These are phyloP conservation scores for Eupithecia inturbata DNA, from an alignment of 2,888 invertebrate genomes.

Conservation along the genomic window DNA sequence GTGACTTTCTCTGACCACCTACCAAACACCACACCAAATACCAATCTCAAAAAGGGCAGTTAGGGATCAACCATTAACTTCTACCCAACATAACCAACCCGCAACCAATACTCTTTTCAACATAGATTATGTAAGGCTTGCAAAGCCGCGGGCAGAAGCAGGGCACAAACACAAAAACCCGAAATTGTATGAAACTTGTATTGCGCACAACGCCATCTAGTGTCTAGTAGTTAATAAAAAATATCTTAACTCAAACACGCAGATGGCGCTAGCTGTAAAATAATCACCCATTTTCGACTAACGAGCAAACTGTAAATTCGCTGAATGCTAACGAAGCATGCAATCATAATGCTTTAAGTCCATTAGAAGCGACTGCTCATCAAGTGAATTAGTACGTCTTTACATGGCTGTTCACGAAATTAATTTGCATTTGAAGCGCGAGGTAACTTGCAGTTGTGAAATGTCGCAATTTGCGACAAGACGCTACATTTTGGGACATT, in stretches of 20 bases:
- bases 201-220: conserved; percentile 50
- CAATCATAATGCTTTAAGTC: conserved; percentile 40
- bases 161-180: background rate
- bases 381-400: conserved; percentile 58
- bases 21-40: background rate
- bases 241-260: background rate
- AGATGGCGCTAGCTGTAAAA: conserved; percentile 52
- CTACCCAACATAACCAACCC: background rate
- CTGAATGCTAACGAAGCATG: conserved; percentile 58
- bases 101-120: background rate
- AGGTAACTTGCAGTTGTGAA: conserved; percentile 49
- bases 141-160: background rate
- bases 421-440: conserved; percentile 64
- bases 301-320: conserved; percentile 41
- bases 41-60: too few species aligned
- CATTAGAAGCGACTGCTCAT: conserved; percentile 52
- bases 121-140: background rate
- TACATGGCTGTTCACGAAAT: conserved; percentile 49
- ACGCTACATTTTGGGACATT: conserved; percentile 12
- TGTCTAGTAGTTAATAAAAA: background rate
- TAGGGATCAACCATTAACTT: too few species aligned
- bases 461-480: conserved; percentile 43
- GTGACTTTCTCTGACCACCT: background rate
- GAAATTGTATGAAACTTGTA: background rate
- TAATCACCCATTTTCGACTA: background rate